These are phyloP conservation scores for Ganaspis brasiliensis DNA, from an alignment of 2,888 invertebrate species.

Conservation along the genomic window DNA sequence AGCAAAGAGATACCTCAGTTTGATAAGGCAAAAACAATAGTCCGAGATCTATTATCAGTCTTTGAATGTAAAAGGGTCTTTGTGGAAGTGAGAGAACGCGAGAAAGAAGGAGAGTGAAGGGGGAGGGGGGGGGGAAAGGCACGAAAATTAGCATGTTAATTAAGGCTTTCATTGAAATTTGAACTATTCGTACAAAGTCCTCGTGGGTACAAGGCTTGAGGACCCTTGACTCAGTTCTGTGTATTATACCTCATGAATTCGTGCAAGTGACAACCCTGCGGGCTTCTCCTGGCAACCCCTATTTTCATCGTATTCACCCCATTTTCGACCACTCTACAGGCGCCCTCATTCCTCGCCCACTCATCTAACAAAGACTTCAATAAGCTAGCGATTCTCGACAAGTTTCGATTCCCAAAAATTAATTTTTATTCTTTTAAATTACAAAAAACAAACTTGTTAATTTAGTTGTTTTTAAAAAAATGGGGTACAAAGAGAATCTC, in stretches of 20 bases:
- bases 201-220: slow-evolving; percentile 45
- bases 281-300: slow-evolving; percentile 50
- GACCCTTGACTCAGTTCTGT: slow-evolving; percentile 63
- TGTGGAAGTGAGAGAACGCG: neutral
- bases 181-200: slow-evolving; percentile 47
- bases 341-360: slow-evolving; percentile 57
- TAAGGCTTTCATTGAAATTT: slow-evolving; percentile 66
- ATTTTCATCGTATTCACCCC: slow-evolving; percentile 50
- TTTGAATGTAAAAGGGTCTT: slow-evolving; percentile 21
- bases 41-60: slow-evolving; percentile 3
- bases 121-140: slow-evolving; percentile 4
- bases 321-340: slow-evolving; percentile 63
- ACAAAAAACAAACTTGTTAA: slow-evolving; percentile 26
- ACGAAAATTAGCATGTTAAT: slow-evolving; percentile 68
- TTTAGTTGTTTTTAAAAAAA: neutral
- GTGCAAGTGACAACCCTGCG: slow-evolving; percentile 57
- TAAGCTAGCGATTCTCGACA: slow-evolving; percentile 41
- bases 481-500: too few species aligned
- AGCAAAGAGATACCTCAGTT: slow-evolving; percentile 2
- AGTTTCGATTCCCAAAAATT: neutral
- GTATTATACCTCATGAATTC: slow-evolving; percentile 58
- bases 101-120: neutral
- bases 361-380: slow-evolving; percentile 67
- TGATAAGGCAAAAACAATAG: neutral
- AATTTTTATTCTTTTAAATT: neutral